Base-by-base conservation (phyloP, 2,888 invertebrate species). In the Elmis aenea region DNA sequence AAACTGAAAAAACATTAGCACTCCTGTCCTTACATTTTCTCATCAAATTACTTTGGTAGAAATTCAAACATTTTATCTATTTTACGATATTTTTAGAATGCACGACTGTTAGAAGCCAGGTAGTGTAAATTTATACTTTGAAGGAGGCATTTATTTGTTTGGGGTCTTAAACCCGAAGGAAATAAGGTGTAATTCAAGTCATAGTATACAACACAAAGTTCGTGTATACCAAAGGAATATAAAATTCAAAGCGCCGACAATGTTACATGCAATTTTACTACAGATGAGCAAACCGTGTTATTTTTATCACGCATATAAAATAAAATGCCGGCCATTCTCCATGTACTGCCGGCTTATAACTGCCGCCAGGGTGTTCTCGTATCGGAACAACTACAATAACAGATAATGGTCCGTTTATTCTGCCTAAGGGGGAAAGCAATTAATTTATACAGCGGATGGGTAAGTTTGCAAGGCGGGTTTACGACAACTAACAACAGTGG, bases 261-360 rank as follows among this genome's bases (percentile, higher is more conserved):
- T 45, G 42, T 42, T 42, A 42, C 34, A 28, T 45, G 47, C 39
- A 47, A 45, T 47, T 47, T 42, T 42, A 32, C 38, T 30, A 28
- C 42, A 36, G 45, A 47, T 38, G 45, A 45, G 34, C 45, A 47
- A 38, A 45, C 40, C 37, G 33, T 47, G 45, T 47, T 47, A 47
- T 47, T 47, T 47, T 47, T 47, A 47, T 47, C 47, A 38, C 45
- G 40, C 38, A 33, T 42, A 45, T 45, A 45, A 45, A 45, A 38
- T 36, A 39, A 42, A 45, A 45, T 35, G 37, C 33, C 41, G 41
- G 45, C 41, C 45, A 41, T 45, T 45, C 37, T 35, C 37, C 32
- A 31, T 45, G 41, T 42, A 44, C 28, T 38, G 46, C 46, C 30
- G 30, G 39, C 33, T 44, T 42, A 44, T 41, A 46, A 46, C 40